phyloP scores from a whole-genome alignment of 2,113 vertebrate genomes.

The Sitta europaea region DNA sequence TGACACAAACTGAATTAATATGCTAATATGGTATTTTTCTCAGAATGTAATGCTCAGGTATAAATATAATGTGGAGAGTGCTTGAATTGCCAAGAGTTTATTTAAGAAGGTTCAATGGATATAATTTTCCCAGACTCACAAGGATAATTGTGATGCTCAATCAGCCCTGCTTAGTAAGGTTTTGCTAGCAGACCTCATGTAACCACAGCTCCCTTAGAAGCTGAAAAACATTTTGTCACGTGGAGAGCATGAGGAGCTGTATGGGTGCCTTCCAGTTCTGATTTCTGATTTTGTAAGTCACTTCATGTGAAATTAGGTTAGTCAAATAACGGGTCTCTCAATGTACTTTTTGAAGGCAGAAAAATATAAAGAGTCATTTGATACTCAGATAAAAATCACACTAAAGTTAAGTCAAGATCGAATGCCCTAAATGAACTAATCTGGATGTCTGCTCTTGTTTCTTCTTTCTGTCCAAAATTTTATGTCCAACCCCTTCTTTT shows the following conservation, averaged over 20 bases:
- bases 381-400: background rate
- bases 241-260: background rate
- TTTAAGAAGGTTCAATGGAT: background rate
- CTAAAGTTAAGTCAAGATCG: background rate
- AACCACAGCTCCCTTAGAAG: background rate
- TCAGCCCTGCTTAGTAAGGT: background rate
- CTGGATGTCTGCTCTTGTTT: background rate
- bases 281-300: background rate
- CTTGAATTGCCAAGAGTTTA: background rate
- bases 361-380: background rate
- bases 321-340: background rate
- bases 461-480: background rate
- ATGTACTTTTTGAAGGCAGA: background rate
- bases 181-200: background rate
- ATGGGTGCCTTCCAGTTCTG: background rate
- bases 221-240: background rate
- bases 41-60: background rate
- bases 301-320: background rate
- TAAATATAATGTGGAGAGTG: background rate
- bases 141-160: background rate
- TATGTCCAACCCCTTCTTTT: background rate
- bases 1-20: slow-evolving; percentile 40
- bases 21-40: background rate
- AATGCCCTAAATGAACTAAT: background rate
- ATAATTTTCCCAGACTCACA: background rate